phyloP scores from a whole-genome alignment of 2,113 vertebrate genomes.

The Tetrao urogallus region DNA sequence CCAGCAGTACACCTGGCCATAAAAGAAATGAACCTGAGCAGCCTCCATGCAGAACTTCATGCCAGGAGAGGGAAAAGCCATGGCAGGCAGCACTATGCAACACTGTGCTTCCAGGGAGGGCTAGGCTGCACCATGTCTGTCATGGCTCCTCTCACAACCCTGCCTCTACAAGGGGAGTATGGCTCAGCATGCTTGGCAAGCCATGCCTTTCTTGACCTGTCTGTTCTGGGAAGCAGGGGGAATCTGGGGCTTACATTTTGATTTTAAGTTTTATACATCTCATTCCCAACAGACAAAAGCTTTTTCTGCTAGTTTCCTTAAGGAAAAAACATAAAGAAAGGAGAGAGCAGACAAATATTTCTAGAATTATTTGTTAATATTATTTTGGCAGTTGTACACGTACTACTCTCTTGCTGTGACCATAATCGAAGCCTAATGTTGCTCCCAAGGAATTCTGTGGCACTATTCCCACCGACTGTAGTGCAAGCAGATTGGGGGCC shows the following conservation, averaged over 20 bases:
- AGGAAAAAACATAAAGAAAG: not conserved
- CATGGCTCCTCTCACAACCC: not conserved
- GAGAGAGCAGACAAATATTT: slow-evolving; percentile 17
- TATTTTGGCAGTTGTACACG: slow-evolving; percentile 45
- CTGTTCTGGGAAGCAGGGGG: not conserved
- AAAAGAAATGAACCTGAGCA: not conserved
- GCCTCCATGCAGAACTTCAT: fast-evolving
- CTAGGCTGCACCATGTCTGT: not conserved
- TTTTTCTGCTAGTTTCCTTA: not conserved
- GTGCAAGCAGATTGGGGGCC: not conserved
- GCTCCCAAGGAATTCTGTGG: slow-evolving; percentile 63
- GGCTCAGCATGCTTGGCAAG: not conserved
- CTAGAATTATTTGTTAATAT: slow-evolving; percentile 60
- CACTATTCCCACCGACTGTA: slow-evolving; percentile 36
- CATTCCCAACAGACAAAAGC: not conserved
- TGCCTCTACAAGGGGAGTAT: not conserved
- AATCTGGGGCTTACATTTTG: not conserved
- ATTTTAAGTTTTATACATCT: not conserved
- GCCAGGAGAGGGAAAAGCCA: not conserved
- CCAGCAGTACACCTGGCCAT: not conserved
- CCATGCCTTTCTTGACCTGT: not conserved
- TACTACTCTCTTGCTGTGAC: slow-evolving; percentile 60
- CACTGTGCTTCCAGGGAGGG: not conserved
- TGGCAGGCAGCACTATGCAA: not conserved
- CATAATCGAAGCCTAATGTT: slow-evolving; percentile 65